These are phyloP conservation scores for Platysternon megacephalum DNA, from an alignment of 2,113 vertebrate species.

Conservation along the genomic window DNA sequence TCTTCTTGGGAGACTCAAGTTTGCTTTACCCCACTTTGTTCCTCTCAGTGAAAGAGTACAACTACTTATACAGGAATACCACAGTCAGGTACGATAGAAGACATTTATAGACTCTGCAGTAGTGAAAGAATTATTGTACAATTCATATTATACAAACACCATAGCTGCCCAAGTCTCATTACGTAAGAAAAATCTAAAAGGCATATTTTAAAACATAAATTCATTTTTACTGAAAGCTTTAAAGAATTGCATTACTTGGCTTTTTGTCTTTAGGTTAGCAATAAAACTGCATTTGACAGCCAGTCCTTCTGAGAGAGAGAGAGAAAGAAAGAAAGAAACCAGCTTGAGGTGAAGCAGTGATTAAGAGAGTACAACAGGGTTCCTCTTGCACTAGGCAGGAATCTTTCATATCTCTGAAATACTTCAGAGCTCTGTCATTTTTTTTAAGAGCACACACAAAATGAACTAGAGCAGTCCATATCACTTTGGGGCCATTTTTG, in stretches of 20 bases:
- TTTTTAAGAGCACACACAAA: not conserved
- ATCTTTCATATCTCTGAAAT: not conserved
- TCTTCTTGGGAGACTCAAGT: not conserved
- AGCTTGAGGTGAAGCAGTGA: not conserved
- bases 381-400: not conserved
- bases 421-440: not conserved
- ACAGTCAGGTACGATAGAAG: not conserved
- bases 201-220: not conserved
- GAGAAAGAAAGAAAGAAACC: fast-evolving
- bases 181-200: not conserved
- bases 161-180: not conserved
- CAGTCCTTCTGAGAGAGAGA: not conserved
- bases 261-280: not conserved
- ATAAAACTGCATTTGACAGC: not conserved
- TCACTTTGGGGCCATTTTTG: not conserved
- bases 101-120: not conserved
- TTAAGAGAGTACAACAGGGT: not conserved
- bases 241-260: not conserved
- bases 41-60: not conserved
- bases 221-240: not conserved
- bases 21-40: not conserved
- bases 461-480: not conserved
- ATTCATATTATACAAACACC: not conserved
- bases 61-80: no score
- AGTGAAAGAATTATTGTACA: not conserved